These are phyloP conservation scores for Phortica variegata DNA, from an alignment of 1,140 invertebrate species.

Conservation along the genomic window DNA sequence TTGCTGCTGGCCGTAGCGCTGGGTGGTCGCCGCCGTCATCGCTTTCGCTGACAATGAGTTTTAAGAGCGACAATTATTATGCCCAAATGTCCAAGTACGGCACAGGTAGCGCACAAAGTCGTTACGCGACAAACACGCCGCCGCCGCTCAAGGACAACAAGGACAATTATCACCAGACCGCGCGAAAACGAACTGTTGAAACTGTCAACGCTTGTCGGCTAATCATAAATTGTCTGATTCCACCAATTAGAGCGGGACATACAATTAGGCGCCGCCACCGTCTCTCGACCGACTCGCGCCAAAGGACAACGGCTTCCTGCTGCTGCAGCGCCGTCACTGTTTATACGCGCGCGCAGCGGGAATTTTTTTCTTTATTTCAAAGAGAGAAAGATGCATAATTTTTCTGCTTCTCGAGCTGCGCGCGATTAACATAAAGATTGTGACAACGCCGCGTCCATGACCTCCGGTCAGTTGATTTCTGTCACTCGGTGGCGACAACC, in stretches of 20 bases:
- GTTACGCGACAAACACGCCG: not conserved
- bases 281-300: no score
- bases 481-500: slow-evolving; percentile 48
- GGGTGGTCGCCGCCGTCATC: slow-evolving; percentile 27
- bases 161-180: no score
- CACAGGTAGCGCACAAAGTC: slow-evolving; percentile 17
- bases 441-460: slow-evolving; percentile 1
- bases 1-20: not conserved
- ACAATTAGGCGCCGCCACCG: slow-evolving; percentile 44
- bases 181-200: not conserved
- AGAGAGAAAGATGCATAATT: slow-evolving; percentile 26
- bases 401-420: slow-evolving; percentile 21
- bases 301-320: no score
- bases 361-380: no score
- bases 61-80: slow-evolving; percentile 8
- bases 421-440: slow-evolving; percentile 51
- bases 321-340: no score
- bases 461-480: slow-evolving; percentile 33
- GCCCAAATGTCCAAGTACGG: slow-evolving; percentile 4
- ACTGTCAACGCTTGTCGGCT: not conserved
- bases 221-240: not conserved
- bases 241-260: slow-evolving; percentile 6
- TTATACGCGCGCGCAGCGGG: no score
- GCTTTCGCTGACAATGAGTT: slow-evolving; percentile 30
- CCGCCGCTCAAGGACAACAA: not conserved